Conservation (phyloP, 2,888 invertebrate genomes). For the Mactromeris polynyma region DNA sequence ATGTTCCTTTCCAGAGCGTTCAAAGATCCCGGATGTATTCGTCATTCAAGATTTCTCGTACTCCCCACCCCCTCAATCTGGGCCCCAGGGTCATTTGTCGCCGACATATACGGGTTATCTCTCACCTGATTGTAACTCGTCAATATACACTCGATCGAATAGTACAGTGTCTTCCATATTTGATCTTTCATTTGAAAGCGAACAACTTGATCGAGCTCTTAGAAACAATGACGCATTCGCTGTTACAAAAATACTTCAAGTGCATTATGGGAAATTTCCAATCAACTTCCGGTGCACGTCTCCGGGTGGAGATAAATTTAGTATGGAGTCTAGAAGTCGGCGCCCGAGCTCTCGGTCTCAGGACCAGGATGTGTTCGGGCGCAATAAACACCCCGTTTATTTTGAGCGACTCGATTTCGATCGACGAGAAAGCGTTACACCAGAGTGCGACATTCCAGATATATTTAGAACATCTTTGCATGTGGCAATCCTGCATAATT, state of each 20-base stretch:
- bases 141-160: conserved; percentile 75
- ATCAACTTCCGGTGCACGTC: conserved; percentile 39
- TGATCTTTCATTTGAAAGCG: conserved; percentile 88
- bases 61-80: conserved; percentile 28
- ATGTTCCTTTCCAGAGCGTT: conserved; percentile 58
- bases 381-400: conserved; percentile 85
- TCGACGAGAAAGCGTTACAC: conserved; percentile 83
- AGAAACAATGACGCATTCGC: conserved; percentile 88
- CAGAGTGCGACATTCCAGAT: conserved; percentile 86
- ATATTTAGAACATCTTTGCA: conserved; percentile 89
- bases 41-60: conserved; percentile 63
- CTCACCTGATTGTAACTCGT: conserved; percentile 61
- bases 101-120: conserved; percentile 58
- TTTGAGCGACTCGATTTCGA: conserved; percentile 84
- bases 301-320: conserved; percentile 44
- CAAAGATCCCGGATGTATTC: conserved; percentile 66
- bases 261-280: conserved; percentile 88
- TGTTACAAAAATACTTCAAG: conserved; percentile 88
- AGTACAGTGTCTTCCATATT: conserved; percentile 88
- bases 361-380: conserved; percentile 80
- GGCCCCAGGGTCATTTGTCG: conserved; percentile 20
- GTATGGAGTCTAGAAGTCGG: conserved; percentile 74
- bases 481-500: conserved; percentile 89
- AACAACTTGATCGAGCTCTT: conserved; percentile 88
- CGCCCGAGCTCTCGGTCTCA: conserved; percentile 79